Evolutionary conservation across 2,797 vertebrate genomes (phyloP), one percentile per base, ranked within the genome.

Genomic region (Microctenopoma stevenorrisi): DNA sequence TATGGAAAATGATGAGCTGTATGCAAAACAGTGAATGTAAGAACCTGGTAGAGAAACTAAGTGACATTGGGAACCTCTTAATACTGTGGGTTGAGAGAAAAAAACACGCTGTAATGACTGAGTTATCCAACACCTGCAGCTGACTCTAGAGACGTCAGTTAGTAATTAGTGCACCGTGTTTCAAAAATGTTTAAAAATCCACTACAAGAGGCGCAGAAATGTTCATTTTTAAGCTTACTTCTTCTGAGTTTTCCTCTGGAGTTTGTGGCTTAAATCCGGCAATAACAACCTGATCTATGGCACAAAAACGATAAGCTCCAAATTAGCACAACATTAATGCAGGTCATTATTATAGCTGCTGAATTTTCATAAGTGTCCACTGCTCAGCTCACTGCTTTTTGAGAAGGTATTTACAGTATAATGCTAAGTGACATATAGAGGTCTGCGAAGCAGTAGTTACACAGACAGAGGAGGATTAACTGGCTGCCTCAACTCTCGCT

Each of bases 361-460:
- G 79, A 69, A 79, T 79, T 78, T 88, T 82, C 80, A 84, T 72
- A 80, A 90, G 78, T 78, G 68, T 78, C 68, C 16, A 35, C 81
- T 44, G 65, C 84, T 74, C 54, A 49, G 77, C 84, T 85, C 75
- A 60, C 50, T 9, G 70, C 62, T 75, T 83, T 51, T 76, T 61
- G 64, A 83, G 86, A 66, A 83, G 83, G 84, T 81, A 85, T 88
- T 91, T 85, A 88, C 83, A 77, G 74, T 71, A 46, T 91, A 91
- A 93, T 89, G 85, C 87, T 91, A 90, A 93, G 82, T 92, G 91
- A 89, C 88, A 88, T 81, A 88, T 88, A 89, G 87, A 89, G 88
- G 90, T 89, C 88, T 91, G 73, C 67, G 13, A 86, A 89, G 86
- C 87, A 88, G 83, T 68, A 72, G 84, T 77, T 79, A 74, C 76